These are phyloP conservation scores for Cynaeus angustus DNA, from an alignment of 2,888 invertebrate species.

Conservation along the genomic window DNA sequence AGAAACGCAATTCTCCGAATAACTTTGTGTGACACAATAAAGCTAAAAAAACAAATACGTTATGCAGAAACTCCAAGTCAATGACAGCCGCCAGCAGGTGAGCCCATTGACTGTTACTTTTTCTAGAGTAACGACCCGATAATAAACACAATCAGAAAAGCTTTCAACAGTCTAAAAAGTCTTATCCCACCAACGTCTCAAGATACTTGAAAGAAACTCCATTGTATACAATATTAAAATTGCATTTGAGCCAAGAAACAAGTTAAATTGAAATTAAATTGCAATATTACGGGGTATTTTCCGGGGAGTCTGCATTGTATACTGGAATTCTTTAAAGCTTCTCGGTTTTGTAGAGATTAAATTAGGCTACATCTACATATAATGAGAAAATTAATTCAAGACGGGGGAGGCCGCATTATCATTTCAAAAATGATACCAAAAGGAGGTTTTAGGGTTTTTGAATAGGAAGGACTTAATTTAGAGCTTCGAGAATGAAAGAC, in stretches of 20 bases:
- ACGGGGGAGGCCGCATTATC: constrained; percentile 10
- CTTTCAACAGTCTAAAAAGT: constrained; percentile 19
- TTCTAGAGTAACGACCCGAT: background rate
- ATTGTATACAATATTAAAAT: constrained; percentile 42
- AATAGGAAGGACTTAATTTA: constrained; percentile 7
- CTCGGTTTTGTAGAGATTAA: constrained; percentile 41
- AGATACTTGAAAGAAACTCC: constrained; percentile 11
- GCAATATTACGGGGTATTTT: constrained; percentile 31
- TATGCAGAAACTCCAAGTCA: constrained; percentile 8
- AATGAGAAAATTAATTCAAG: constrained; percentile 42
- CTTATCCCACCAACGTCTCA: background rate
- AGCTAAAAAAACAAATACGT: constrained; percentile 2
- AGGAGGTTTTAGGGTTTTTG: constrained; percentile 1
- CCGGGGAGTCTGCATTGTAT: constrained; percentile 32
- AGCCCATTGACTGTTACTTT: background rate
- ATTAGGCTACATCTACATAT: constrained; percentile 43
- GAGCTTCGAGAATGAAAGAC: background rate
- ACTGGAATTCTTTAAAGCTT: constrained; percentile 39
- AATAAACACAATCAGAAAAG: constrained; percentile 20
- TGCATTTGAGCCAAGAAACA: constrained; percentile 32
- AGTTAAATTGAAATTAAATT: constrained; percentile 45
- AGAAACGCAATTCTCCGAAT: constrained; percentile 17
- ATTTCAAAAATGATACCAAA: constrained; percentile 16
- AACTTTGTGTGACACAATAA: constrained; percentile 24
- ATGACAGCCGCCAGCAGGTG: constrained; percentile 5